Evolutionary conservation across 35 echinoderm and acorn worm species (phyloP), one percentile per base, ranked within the genome.

Genomic region (Stichopus chloronotus): DNA sequence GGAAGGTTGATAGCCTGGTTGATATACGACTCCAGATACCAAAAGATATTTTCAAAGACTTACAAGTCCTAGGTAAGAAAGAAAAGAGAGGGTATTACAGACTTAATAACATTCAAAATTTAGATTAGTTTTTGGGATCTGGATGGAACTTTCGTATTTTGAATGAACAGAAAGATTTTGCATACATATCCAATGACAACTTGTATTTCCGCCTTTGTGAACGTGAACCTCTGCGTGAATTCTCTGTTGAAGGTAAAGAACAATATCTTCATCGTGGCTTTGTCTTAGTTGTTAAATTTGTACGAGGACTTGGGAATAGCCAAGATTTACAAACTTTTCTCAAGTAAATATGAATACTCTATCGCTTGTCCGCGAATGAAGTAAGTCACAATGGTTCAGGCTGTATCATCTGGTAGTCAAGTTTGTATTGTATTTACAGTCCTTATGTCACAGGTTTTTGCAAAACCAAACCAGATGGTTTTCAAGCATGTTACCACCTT

Each of bases 151-250:
- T 83, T 82, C 78, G 58, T 69, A 71, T 92, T 52, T 13, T 92
- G 56, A 92, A 92, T 83, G 59, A 84, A 53, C 56, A 92, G 10
- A 92, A 69, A 92, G 91, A 92, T 82, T 92, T 92, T 84, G 91
- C 79, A 5, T 92, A 85, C 58, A 68, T 84, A 68, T 17, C 91
- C 8, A 59, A 92, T 23, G 55, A 91, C 68, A 84, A 84, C 21
- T 63, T 92, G 0, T 78, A 54, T 81, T 92, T 92, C 55, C 79
- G 80, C 14, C 59, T 92, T 22, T 14, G 78, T 92, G 91, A 92
- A 83, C 78, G 91, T 17, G 57, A 92, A 85, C 91, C 91, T n/a
- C 79, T 92, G 4, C 78, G 79, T 20, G 91, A 92, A 85, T 92
- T 84, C 79, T 69, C 55, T 22, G 78, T 71, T 61, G 79, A 92